Conservation (phyloP, 2,797 vertebrate genomes). For the Gastrophryne carolinensis region DNA sequence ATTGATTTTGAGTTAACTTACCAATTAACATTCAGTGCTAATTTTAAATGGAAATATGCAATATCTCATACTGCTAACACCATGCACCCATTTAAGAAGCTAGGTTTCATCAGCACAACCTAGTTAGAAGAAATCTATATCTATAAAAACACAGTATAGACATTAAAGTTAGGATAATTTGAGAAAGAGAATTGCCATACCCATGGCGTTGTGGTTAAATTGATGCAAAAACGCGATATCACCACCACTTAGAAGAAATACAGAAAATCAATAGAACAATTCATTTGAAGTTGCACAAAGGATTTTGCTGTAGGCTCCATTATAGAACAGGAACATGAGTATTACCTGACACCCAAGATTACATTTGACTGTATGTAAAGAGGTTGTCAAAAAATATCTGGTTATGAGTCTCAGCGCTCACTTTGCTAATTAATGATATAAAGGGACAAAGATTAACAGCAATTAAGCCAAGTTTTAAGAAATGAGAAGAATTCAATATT, state of each 20-base stretch:
- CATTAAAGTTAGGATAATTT: too few species aligned
- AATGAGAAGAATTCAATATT: too few species aligned
- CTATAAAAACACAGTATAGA: too few species aligned
- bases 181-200: not conserved
- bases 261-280: not conserved
- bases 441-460: too few species aligned
- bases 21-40: constrained; percentile 33
- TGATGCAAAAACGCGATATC: not conserved
- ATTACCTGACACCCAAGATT: too few species aligned
- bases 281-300: not conserved
- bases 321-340: too few species aligned
- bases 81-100: not conserved
- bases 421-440: too few species aligned
- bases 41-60: constrained; percentile 29
- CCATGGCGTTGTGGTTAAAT: not conserved
- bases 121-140: not conserved
- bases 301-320: not conserved
- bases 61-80: not conserved
- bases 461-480: too few species aligned
- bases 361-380: too few species aligned
- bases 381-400: too few species aligned
- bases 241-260: not conserved
- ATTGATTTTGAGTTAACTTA: constrained; percentile 34
- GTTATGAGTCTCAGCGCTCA: too few species aligned
- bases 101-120: not conserved